phyloP scores from a whole-genome alignment of 2,113 vertebrate genomes.

The Otus sunia region DNA sequence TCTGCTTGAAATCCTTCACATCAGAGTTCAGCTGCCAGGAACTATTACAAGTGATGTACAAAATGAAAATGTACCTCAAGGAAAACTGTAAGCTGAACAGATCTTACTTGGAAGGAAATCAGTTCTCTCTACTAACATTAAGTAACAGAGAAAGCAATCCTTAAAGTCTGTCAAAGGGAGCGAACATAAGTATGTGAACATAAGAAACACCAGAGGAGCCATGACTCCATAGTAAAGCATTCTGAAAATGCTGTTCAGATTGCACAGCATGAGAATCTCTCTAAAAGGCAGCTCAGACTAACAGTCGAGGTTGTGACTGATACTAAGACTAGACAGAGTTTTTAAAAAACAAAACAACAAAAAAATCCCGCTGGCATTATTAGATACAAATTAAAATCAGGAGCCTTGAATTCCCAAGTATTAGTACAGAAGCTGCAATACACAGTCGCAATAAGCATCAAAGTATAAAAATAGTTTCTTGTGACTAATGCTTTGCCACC shows the following conservation, averaged over 20 bases:
- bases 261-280: background rate
- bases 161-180: background rate
- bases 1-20: background rate
- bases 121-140: background rate
- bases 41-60: background rate
- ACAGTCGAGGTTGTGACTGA: background rate
- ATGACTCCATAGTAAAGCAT: background rate
- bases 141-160: background rate
- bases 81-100: slow-evolving; percentile 10
- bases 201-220: background rate
- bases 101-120: slow-evolving; percentile 1
- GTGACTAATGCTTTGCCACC: background rate
- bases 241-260: background rate
- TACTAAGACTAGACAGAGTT: background rate
- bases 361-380: background rate
- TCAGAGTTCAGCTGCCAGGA: slow-evolving; percentile 8
- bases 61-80: background rate
- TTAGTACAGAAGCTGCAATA: background rate
- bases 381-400: background rate
- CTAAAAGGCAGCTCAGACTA: background rate
- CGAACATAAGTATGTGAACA: background rate
- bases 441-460: background rate
- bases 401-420: background rate
- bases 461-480: background rate
- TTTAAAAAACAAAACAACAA: background rate